Evolutionary conservation across 2,888 invertebrate species (phyloP).

Genomic region (Synanthedon formicaeformis): DNA sequence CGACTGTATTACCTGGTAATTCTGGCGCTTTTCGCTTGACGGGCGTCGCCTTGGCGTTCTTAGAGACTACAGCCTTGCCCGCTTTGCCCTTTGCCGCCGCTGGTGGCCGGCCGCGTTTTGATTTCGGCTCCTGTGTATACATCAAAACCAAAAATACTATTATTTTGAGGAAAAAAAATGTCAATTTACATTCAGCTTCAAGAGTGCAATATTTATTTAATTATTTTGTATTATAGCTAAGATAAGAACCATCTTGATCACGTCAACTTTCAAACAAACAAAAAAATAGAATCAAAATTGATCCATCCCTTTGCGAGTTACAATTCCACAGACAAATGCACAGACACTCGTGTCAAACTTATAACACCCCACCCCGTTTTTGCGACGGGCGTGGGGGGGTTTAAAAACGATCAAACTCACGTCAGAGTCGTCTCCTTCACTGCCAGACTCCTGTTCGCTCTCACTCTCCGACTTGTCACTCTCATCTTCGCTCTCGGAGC

Average conservation of each 20-base stretch:
- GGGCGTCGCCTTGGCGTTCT: constrained; percentile 51
- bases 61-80: constrained; percentile 39
- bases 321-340: too few relatives aligned
- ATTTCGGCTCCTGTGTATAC: constrained; percentile 47
- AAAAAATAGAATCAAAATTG: too few relatives aligned
- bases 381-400: too few relatives aligned
- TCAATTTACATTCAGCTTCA: too few relatives aligned
- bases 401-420: constrained; percentile 27
- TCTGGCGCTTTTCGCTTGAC: constrained; percentile 65
- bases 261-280: too few relatives aligned
- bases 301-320: too few relatives aligned
- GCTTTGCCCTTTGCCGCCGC: constrained; percentile 48
- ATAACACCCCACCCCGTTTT: too few relatives aligned
- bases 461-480: constrained; percentile 65
- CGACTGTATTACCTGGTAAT: constrained; percentile 41
- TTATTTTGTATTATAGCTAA: too few relatives aligned
- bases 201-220: too few relatives aligned
- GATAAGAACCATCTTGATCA: too few relatives aligned
- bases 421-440: constrained; percentile 63
- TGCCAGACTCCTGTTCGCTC: constrained; percentile 54
- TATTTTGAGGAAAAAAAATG: background rate
- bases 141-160: background rate
- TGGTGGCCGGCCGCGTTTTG: constrained; percentile 51
- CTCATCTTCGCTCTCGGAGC: constrained; percentile 63
- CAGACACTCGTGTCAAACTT: too few relatives aligned